These are phyloP conservation scores for Lasioglossum zephyrum DNA, from an alignment of 2,888 invertebrate genomes.

Conservation along the genomic window DNA sequence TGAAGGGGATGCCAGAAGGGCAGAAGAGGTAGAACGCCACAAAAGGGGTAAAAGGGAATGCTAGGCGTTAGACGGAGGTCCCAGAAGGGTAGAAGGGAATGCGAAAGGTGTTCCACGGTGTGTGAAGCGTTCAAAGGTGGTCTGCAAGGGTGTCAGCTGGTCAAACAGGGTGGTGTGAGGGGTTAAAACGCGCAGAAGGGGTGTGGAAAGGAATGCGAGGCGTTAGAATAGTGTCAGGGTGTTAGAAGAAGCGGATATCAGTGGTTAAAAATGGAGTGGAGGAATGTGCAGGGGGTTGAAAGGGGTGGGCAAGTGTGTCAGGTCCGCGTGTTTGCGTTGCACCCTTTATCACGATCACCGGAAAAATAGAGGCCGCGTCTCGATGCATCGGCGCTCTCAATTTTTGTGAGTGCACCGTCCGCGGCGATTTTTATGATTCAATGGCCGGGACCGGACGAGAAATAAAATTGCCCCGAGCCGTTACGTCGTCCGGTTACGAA, in stretches of 20 bases:
- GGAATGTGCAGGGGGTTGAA: background rate
- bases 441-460: constrained; percentile 17
- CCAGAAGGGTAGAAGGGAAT: background rate
- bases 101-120: background rate
- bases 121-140: background rate
- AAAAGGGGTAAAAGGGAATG: background rate
- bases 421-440: constrained; percentile 42
- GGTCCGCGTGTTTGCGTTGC: background rate
- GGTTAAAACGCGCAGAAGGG: background rate
- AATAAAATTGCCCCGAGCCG: constrained; percentile 17
- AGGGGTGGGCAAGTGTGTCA: background rate
- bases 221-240: background rate
- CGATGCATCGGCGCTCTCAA: constrained; percentile 21
- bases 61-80: background rate
- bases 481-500: constrained; percentile 21
- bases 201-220: background rate
- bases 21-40: background rate
- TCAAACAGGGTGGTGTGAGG: background rate
- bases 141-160: background rate
- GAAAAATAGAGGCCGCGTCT: constrained; percentile 11
- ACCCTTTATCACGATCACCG: constrained; percentile 30
- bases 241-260: background rate
- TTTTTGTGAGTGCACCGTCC: constrained; percentile 23
- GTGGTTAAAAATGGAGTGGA: no score
- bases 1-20: background rate